Base-by-base conservation (phyloP, 1,140 invertebrate species). In the Cherax quadricarinatus region DNA sequence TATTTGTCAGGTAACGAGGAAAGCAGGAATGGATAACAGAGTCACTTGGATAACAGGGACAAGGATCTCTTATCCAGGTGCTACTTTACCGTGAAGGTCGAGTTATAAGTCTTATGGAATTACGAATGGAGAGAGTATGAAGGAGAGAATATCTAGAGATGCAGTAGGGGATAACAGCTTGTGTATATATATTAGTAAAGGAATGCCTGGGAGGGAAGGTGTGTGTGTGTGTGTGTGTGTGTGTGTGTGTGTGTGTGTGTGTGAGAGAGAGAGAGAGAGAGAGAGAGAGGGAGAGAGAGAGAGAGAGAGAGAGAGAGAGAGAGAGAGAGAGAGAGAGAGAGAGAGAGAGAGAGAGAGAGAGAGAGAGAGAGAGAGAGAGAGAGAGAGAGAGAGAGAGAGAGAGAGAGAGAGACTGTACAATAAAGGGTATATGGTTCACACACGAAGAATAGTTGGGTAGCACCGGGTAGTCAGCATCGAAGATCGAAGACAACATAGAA, bases 1-100 rank as follows among this genome's bases (percentile, higher is more conserved):
- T 75, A 75, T 75, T 75, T 30, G 70, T 75, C 70, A 75, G 70
- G 70, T 75, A 75, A 75, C 70, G 70, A 75, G 24, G 70, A 75
- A 75, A 75, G 24, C 21, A 75, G 24, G 70, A 5, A 75, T 75
- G 70, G 70, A 75, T 75, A 75, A 66, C 18, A 66, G 21, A 66
- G 21, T 18, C 62, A 66, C 62, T 21, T 66, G 62, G 70, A 75
- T 75, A 75, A 75, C 24, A 30, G n/a, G n/a, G 70, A 75, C 70
- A 75, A 7, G n/a, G 6, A n/a, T 75, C 70, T 75, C 53, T 66
- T 30, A 75, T 75, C 70, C 70, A 75, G 70, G 70, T 24, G 70
- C 24, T 75, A 24, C 70, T 75, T 75, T 75, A 75, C 70, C 70
- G 3, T 75, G 24, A 75, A 75, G 70, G 24, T 9, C 14, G 57